Evolutionary conservation across 2,888 invertebrate species (phyloP).

Genomic region (Anthoptus insignis): DNA sequence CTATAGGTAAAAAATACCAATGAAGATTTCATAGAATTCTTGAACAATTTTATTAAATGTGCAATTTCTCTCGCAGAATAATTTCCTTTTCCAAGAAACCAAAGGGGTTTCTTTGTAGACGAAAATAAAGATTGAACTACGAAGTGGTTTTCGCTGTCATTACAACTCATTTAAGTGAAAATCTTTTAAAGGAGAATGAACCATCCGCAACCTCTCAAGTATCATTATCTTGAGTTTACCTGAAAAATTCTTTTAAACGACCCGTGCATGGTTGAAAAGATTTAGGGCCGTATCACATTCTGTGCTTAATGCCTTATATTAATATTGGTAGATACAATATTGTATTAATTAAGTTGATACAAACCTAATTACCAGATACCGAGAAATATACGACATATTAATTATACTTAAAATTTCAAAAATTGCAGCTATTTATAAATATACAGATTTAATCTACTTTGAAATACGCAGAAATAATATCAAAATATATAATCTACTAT

Average conservation of each 20-base stretch:
- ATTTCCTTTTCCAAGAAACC: constrained; percentile 50
- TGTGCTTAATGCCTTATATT: too few species aligned
- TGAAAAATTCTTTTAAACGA: constrained; percentile 58
- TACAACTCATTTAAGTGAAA: constrained; percentile 71
- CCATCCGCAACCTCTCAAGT: constrained; percentile 62
- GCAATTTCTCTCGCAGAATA: constrained; percentile 17
- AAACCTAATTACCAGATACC: too few species aligned
- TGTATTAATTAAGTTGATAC: too few species aligned
- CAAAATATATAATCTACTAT: too few species aligned
- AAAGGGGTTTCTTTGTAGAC: constrained; percentile 57
- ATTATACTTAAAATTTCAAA: too few species aligned
- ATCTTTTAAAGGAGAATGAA: constrained; percentile 68
- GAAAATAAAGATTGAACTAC: constrained; percentile 68
- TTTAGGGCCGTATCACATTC: constrained; percentile 32
- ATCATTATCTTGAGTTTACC: constrained; percentile 67
- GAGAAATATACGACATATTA: too few species aligned
- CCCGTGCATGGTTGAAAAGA: constrained; percentile 43
- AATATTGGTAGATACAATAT: too few species aligned
- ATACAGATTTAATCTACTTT: too few species aligned
- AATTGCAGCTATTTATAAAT: too few species aligned
- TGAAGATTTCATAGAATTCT: neutral
- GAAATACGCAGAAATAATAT: too few species aligned
- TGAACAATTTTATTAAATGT: neutral
- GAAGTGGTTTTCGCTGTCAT: constrained; percentile 76
- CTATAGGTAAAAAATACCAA: neutral